Evolutionary conservation across 2,888 invertebrate species (phyloP), one percentile per base, ranked within the genome.

Genomic region (Cryptus viduatorius): DNA sequence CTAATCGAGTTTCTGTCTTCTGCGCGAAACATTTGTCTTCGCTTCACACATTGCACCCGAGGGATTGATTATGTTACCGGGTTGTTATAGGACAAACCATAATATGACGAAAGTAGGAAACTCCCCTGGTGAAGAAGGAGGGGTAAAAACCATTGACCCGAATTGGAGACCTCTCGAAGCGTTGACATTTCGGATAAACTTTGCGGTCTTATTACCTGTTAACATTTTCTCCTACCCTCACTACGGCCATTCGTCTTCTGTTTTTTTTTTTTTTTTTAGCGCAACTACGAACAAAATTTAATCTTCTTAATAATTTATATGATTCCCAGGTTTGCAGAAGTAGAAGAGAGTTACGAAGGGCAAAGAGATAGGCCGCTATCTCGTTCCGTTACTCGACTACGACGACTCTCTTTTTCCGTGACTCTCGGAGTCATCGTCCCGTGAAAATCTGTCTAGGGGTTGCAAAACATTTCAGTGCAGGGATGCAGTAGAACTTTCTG

Each of bases 171-270:
- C 19, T n/a, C 73, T 46, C 46, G 29, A 73, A 48, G 59, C 46
- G 37, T 64, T 87, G 91, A 92, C 92, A 92, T 92, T 92, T 92
- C 90, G 88, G 88, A 89, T 91, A 90, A 92, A 92, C 92, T 92
- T 91, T 92, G 88, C 84, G 87, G 88, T 82, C 14, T 31, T 5
- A 31, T 46, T 16, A 44, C 44, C 37, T 42, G 19, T 73, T 68
- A 87, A 86, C 88, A 90, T 90, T 91, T 89, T 89, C 84, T n/a
- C 14, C 59, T n/a, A 56, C 56, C 56, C 24, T 2, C 5, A 56
- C 56, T 42, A 44, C 37, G 14, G 12, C 14, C 42, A 24, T 3
- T 59, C 19, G 0, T 19, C 19, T 10, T 19, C 8, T 12, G 16
- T 16, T 10, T 53, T 53, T 19, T 53, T 16, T 1, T 59, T 72